Percentiles rank a stretch among this genome's conserved stretches.
Evolutionary conservation across 2,888 invertebrate genomes (phyloP).

Genomic region (Eupithecia subfuscata): DNA sequence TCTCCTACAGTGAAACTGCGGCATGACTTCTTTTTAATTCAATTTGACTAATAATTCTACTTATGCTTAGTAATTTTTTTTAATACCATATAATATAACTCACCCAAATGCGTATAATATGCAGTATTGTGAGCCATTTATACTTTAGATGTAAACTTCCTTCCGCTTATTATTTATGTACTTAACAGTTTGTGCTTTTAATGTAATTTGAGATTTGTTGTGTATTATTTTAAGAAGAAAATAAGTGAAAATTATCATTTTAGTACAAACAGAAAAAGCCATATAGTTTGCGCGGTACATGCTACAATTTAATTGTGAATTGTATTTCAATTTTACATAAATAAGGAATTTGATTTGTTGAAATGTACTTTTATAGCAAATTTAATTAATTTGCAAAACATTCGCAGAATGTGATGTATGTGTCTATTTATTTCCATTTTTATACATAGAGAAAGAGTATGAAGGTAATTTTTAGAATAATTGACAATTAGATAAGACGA

Average conservation of each 20-base stretch:
- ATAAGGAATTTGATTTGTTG: slow-evolving; percentile 28
- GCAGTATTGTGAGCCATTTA: slow-evolving; percentile 24
- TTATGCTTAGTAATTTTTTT: background rate
- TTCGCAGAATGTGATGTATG: slow-evolving; percentile 77
- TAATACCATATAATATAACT: background rate
- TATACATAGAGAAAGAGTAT: slow-evolving; percentile 70
- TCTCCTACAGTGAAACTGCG: background rate
- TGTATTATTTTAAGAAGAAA: slow-evolving; percentile 22
- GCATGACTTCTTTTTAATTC: slow-evolving; percentile 7
- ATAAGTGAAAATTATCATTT: slow-evolving; percentile 47
- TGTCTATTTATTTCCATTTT: slow-evolving; percentile 81
- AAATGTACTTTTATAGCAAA: slow-evolving; percentile 51
- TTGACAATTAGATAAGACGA: slow-evolving; percentile 74
- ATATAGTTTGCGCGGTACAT: slow-evolving; percentile 69
- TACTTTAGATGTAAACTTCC: slow-evolving; percentile 54
- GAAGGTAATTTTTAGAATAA: slow-evolving; percentile 66
- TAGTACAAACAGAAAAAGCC: slow-evolving; percentile 78
- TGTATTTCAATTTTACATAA: slow-evolving; percentile 56
- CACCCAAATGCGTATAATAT: background rate
- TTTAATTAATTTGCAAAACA: slow-evolving; percentile 59
- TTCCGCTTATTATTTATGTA: slow-evolving; percentile 49
- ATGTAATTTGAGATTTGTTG: slow-evolving; percentile 42
- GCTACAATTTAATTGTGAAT: slow-evolving; percentile 76
- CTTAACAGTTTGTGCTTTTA: slow-evolving; percentile 51
- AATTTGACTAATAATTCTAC: slow-evolving; percentile 4